Conservation (phyloP, 2,888 invertebrate genomes). For the Macropis europaea region DNA sequence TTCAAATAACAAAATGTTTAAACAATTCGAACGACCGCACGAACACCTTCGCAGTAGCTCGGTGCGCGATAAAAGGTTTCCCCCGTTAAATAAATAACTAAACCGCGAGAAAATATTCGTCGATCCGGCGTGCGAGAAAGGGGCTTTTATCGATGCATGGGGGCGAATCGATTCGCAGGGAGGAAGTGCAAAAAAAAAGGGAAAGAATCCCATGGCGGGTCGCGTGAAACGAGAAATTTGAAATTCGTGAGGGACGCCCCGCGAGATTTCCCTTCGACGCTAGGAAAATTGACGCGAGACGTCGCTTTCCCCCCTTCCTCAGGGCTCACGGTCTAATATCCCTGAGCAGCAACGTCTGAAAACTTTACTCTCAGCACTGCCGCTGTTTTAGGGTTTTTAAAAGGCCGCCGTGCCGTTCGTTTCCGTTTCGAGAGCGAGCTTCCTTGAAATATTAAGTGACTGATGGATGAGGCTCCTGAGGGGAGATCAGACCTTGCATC, state of each 20-base stretch:
- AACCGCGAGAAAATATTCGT: too few species aligned
- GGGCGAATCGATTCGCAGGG: slow-evolving; percentile 57
- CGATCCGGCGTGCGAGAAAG: slow-evolving; percentile 31
- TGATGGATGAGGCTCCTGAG: slow-evolving; percentile 77
- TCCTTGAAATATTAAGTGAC: slow-evolving; percentile 78
- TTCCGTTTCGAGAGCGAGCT: slow-evolving; percentile 62
- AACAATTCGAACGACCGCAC: too few species aligned
- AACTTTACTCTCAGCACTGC: slow-evolving; percentile 68
- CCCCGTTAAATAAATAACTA: too few species aligned
- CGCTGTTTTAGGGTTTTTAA: slow-evolving; percentile 75
- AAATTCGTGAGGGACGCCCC: slow-evolving; percentile 55
- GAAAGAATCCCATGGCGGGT: slow-evolving; percentile 60
- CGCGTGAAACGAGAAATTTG: slow-evolving; percentile 64
- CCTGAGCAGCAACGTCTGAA: slow-evolving; percentile 68
- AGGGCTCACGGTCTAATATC: slow-evolving; percentile 60
- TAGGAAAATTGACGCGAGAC: slow-evolving; percentile 51
- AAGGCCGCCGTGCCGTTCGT: slow-evolving; percentile 63
- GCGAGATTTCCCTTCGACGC: slow-evolving; percentile 50
- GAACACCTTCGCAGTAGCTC: too few species aligned
- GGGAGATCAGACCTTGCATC: slow-evolving; percentile 54
- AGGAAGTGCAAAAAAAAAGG: slow-evolving; percentile 53
- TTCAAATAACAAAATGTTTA: too few species aligned
- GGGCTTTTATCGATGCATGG: slow-evolving; percentile 42
- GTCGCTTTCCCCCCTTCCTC: slow-evolving; percentile 26
- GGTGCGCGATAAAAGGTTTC: too few species aligned